These are phyloP conservation scores for Epicauta chinensis DNA, from an alignment of 1,140 invertebrate genomes.

Conservation along the genomic window DNA sequence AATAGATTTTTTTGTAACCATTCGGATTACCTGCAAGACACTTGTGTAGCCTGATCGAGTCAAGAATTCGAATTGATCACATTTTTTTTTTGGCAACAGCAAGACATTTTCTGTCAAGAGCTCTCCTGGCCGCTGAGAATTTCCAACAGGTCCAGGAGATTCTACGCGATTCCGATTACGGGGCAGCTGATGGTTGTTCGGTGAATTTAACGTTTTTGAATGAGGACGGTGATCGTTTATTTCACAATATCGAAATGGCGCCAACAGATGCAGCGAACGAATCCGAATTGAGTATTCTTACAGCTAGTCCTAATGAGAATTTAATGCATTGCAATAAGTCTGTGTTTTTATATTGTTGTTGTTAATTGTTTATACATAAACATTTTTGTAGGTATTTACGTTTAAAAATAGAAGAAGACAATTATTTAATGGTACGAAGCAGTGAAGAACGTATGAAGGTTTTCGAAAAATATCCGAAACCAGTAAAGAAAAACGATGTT, in stretches of 20 bases:
- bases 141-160: slow-evolving; percentile 62
- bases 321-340: slow-evolving; percentile 74
- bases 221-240: slow-evolving; percentile 59
- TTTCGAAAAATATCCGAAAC: slow-evolving; percentile 49
- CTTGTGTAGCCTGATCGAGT: no score
- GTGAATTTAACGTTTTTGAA: slow-evolving; percentile 75
- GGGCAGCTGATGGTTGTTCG: slow-evolving; percentile 74
- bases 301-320: slow-evolving; percentile 59
- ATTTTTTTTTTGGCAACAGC: slow-evolving; percentile 47
- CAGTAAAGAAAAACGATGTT: slow-evolving; percentile 54
- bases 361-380: not conserved
- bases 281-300: slow-evolving; percentile 62
- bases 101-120: slow-evolving; percentile 69
- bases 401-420: slow-evolving; percentile 57
- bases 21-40: no score
- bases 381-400: slow-evolving; percentile 59
- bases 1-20: no score
- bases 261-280: slow-evolving; percentile 52
- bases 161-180: slow-evolving; percentile 64
- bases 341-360: slow-evolving; percentile 30
- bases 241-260: slow-evolving; percentile 75
- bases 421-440: slow-evolving; percentile 58
- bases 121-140: slow-evolving; percentile 62
- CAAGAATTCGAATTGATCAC: no score
- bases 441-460: slow-evolving; percentile 58